phyloP scores from a whole-genome alignment of 2,113 vertebrate genomes.

The Ardeotis arabs region DNA sequence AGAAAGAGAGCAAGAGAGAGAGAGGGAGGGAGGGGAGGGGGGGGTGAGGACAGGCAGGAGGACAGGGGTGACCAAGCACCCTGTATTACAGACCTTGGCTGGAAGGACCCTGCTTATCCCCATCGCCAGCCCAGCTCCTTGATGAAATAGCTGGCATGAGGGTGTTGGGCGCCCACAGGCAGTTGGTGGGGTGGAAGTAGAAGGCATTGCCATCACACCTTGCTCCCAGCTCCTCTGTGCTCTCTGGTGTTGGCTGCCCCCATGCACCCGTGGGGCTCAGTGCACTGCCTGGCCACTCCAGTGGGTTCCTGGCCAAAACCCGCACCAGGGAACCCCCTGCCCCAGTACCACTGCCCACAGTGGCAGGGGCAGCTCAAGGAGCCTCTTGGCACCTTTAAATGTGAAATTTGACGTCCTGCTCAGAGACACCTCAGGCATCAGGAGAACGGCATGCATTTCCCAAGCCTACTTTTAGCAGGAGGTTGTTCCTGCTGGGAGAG shows the following conservation, averaged over 20 bases:
- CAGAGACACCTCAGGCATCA: not conserved
- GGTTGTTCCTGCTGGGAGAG: not conserved
- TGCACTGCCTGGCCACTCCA: not conserved
- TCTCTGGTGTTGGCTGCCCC: not conserved
- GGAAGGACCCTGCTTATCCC: conserved; percentile 50
- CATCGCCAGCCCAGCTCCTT: conserved; percentile 75
- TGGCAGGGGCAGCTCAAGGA: not conserved
- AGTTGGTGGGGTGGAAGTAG: conserved; percentile 34
- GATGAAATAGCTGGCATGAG: conserved; percentile 68
- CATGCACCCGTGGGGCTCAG: not conserved
- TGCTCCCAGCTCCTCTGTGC: not conserved
- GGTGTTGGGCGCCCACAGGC: conserved; percentile 72
- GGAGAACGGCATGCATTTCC: not conserved
- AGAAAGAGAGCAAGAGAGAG: conserved; percentile 25
- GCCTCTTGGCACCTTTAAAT: not conserved
- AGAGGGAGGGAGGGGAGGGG: not conserved
- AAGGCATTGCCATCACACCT: not conserved
- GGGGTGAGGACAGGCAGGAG: not conserved
- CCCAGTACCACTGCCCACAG: accelerated
- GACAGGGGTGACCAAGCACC: conserved; percentile 39
- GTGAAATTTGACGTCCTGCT: not conserved
- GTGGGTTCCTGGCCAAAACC: not conserved
- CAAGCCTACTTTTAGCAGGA: not conserved
- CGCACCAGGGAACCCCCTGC: not conserved
- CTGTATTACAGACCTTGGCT: conserved; percentile 74